These are phyloP conservation scores for Fragum fragum DNA, from an alignment of 2,888 invertebrate genomes.

Conservation along the genomic window DNA sequence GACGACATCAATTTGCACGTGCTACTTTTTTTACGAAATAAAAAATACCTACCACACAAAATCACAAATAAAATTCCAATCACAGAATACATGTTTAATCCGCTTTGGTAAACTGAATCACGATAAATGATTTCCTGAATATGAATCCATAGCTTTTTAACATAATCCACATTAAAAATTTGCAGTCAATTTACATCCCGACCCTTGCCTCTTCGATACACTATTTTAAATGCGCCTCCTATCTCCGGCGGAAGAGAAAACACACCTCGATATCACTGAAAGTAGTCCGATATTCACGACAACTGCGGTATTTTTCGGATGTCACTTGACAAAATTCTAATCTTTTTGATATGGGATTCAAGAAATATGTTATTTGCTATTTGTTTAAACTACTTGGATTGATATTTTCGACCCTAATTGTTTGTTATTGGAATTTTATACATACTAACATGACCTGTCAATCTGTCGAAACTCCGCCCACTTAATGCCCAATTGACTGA, in stretches of 20 bases:
- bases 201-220: conserved; percentile 20
- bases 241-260: conserved; percentile 20
- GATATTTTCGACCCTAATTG: conserved; percentile 13
- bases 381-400: conserved; percentile 2
- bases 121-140: conserved; percentile 15
- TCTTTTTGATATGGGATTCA: conserved; percentile 27
- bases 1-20: conserved; percentile 22
- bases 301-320: conserved; percentile 26
- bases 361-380: background rate
- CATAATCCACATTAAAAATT: conserved; percentile 34
- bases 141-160: conserved; percentile 30
- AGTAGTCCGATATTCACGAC: conserved; percentile 23
- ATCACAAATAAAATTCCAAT: conserved; percentile 36
- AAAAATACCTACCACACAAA: conserved; percentile 54
- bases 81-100: conserved; percentile 37
- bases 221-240: conserved; percentile 25
- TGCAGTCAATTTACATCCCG: background rate
- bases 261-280: conserved; percentile 26
- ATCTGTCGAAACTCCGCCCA: conserved; percentile 32
- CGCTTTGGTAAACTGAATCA: conserved; percentile 21
- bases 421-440: conserved; percentile 25
- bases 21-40: background rate
- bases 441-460: conserved; percentile 8
- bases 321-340: conserved; percentile 24
- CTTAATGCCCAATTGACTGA: conserved; percentile 19